These are phyloP conservation scores for Vanessa atalanta DNA, from an alignment of 1,140 invertebrate genomes.

Conservation along the genomic window DNA sequence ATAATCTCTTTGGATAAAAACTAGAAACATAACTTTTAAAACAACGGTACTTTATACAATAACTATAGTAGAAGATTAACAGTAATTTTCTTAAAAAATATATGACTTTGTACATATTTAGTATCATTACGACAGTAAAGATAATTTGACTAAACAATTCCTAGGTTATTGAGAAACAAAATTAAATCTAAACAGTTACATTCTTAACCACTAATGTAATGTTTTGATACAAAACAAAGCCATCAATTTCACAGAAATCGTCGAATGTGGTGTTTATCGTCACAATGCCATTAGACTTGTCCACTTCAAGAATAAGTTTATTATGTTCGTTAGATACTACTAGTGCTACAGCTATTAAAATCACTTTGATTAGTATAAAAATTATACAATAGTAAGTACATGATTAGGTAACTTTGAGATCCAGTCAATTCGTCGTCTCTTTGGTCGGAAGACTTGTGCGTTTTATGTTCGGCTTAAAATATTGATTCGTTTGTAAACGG, in stretches of 20 bases:
- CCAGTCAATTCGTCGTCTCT: conserved; percentile 5
- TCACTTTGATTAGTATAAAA: not conserved
- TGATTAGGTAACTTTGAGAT: conserved; percentile 1
- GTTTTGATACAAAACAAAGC: conserved; percentile 69
- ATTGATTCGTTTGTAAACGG: not conserved
- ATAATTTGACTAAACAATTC: not conserved
- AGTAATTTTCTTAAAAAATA: conserved; percentile 9
- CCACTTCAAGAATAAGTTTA: not conserved
- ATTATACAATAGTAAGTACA: not conserved
- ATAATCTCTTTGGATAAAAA: conserved; percentile 5
- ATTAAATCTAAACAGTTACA: not conserved
- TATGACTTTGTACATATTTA: not conserved
- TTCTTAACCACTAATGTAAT: conserved; percentile 1
- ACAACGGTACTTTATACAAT: not conserved
- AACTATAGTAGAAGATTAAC: not conserved
- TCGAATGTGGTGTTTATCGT: not conserved
- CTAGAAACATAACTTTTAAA: not conserved
- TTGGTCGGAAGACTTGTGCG: conserved; percentile 17
- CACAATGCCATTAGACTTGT: not conserved
- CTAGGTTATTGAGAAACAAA: not conserved
- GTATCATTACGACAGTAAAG: not conserved
- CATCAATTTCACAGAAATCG: conserved; percentile 63
- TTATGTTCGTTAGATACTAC: not conserved
- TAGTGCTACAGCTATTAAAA: not conserved
- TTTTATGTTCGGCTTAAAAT: not conserved